These are phyloP conservation scores for Sander lucioperca DNA, from an alignment of 2,113 vertebrate species.

Conservation along the genomic window DNA sequence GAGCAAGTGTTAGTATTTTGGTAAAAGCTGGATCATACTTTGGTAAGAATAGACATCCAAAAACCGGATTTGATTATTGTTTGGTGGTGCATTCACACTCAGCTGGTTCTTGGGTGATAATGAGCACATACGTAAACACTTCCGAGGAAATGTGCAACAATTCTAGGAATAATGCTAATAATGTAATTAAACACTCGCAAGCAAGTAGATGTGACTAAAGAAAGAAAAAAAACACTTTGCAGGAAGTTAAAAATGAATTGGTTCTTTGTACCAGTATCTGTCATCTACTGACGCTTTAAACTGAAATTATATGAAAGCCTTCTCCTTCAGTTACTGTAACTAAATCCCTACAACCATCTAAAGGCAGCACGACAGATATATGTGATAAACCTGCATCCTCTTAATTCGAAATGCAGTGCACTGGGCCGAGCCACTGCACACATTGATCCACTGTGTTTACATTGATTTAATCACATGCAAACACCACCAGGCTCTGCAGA, in stretches of 20 bases:
- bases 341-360: conserved; percentile 12
- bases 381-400: conserved; percentile 37
- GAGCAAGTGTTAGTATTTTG: conserved; percentile 21
- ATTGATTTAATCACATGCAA: conserved; percentile 44
- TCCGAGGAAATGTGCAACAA: neutral
- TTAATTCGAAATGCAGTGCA: conserved; percentile 17
- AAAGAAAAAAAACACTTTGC: neutral
- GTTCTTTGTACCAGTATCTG: neutral
- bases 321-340: conserved; percentile 10
- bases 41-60: conserved; percentile 17
- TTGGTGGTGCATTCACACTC: neutral
- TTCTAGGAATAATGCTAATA: conserved; percentile 13
- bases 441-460: conserved; percentile 40
- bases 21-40: neutral
- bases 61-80: neutral
- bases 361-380: neutral
- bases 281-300: conserved; percentile 18
- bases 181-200: conserved; percentile 7
- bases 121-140: neutral
- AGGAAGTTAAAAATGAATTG: conserved; percentile 33
- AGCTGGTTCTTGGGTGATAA: neutral
- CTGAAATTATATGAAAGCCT: conserved; percentile 14
- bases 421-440: conserved; percentile 5
- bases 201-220: neutral
- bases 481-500: conserved; percentile 28